Conservation (phyloP, 2,113 vertebrate species). For the Orientallactaga bullata region DNA sequence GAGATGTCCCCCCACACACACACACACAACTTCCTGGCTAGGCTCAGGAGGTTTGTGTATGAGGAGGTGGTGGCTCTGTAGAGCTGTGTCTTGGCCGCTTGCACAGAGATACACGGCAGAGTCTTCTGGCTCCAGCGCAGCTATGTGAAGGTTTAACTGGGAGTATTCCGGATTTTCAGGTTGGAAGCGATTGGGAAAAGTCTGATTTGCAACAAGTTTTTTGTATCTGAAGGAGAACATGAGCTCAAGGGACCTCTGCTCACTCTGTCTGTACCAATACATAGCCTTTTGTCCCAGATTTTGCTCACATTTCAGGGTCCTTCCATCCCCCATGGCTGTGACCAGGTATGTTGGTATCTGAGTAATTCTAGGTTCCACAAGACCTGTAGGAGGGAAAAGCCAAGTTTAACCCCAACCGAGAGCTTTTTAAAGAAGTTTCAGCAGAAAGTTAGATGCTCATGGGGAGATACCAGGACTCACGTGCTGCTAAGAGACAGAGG, state of each 20-base stretch:
- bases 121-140: background rate
- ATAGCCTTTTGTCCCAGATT: background rate
- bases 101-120: background rate
- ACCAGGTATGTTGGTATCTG: constrained; percentile 50
- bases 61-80: rapidly evolving
- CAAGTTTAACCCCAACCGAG: background rate
- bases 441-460: background rate
- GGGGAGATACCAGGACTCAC: background rate
- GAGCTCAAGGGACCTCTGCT: background rate
- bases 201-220: rapidly evolving
- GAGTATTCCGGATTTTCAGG: rapidly evolving
- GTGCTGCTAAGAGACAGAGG: constrained; percentile 3
- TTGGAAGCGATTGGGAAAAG: background rate
- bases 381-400: background rate
- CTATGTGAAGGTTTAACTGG: background rate
- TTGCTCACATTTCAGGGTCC: background rate
- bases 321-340: background rate
- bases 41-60: background rate
- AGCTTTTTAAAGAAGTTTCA: background rate
- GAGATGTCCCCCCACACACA: too few relatives aligned
- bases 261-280: background rate
- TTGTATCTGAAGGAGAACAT: constrained; percentile 33
- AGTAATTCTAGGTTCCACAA: background rate
- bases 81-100: constrained; percentile 42
- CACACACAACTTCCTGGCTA: background rate